A percentile compares a stretch with the other conserved stretches of the same genome.
These are phyloP conservation scores for Patella vulgata DNA, from an alignment of 1,140 invertebrate genomes.

Conservation along the genomic window DNA sequence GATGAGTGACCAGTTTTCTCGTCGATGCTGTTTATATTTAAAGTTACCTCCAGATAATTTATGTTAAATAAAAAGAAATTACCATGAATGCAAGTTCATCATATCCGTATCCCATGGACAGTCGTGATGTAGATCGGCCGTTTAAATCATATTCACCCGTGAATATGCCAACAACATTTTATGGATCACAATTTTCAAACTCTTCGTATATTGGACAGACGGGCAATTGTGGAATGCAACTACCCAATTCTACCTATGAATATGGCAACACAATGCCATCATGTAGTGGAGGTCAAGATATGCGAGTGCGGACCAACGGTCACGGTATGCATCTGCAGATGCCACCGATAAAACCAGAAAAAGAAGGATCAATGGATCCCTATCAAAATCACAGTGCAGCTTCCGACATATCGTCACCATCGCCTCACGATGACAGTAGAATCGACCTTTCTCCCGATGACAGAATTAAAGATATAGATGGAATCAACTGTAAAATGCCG, in stretches of 20 bases:
- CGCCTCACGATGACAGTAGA: slow-evolving; percentile 23
- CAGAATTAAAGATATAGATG: slow-evolving; percentile 9
- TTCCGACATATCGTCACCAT: not conserved
- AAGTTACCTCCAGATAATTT: too few relatives aligned
- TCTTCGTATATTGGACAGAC: slow-evolving; percentile 4
- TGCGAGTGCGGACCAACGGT: not conserved
- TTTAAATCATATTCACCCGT: slow-evolving; percentile 27
- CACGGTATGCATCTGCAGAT: slow-evolving; percentile 1
- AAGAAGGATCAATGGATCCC: not conserved
- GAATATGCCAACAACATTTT: slow-evolving; percentile 15
- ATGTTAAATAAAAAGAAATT: too few relatives aligned
- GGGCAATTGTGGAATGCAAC: slow-evolving; percentile 12
- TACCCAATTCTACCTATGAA: not conserved
- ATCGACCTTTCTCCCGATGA: slow-evolving; percentile 16
- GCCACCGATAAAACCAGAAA: not conserved
- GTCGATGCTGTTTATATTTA: too few relatives aligned
- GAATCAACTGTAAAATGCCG: slow-evolving; percentile 21
- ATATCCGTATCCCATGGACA: slow-evolving; percentile 4
- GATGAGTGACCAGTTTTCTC: too few relatives aligned
- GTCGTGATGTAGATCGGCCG: slow-evolving; percentile 16
- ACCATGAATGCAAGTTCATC: too few relatives aligned
- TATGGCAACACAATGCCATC: slow-evolving; percentile 2
- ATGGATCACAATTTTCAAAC: not conserved
- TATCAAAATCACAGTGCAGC: too few relatives aligned
- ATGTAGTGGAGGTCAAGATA: slow-evolving; percentile 6